Evolutionary conservation across 2,797 vertebrate species (phyloP).

Genomic region (Argentina silus): DNA sequence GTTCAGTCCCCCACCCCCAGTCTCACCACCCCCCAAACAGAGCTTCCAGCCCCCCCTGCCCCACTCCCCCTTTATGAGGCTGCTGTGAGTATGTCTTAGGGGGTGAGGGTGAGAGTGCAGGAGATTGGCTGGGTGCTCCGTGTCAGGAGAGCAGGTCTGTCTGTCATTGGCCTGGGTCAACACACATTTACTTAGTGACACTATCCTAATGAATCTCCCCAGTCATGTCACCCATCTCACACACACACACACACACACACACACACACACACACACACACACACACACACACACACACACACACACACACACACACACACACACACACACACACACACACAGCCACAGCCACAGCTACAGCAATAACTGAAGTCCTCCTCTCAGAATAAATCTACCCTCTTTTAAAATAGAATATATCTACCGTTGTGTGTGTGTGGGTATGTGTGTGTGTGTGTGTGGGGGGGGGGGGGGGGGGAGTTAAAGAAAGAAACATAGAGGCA

Average conservation of each 20-base stretch:
- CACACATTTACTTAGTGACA: constrained; percentile 85
- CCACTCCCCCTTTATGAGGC: neutral
- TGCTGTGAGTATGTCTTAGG: constrained; percentile 20
- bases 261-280: constrained; percentile 51
- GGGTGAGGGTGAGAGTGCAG: constrained; percentile 31
- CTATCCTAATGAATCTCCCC: constrained; percentile 84
- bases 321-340: neutral
- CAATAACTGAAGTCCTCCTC: too few species aligned
- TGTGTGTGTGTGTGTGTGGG: neutral
- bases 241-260: constrained; percentile 66
- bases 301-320: constrained; percentile 16
- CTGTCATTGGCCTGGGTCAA: constrained; percentile 75
- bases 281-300: constrained; percentile 55
- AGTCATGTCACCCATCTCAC: constrained; percentile 77
- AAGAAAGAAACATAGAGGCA: neutral
- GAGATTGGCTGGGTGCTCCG: constrained; percentile 39
- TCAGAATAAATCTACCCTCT: too few species aligned
- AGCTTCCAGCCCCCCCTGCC: neutral
- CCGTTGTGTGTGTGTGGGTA: neutral
- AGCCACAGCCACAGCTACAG: neutral
- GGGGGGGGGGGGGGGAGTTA: neutral
- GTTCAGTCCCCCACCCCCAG: neutral
- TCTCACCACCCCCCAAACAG: neutral
- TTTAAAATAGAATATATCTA: too few species aligned
- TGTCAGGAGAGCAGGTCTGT: constrained; percentile 41